Evolutionary conservation across 2,797 vertebrate species (phyloP).

Genomic region (Sebastes oblongus): DNA sequence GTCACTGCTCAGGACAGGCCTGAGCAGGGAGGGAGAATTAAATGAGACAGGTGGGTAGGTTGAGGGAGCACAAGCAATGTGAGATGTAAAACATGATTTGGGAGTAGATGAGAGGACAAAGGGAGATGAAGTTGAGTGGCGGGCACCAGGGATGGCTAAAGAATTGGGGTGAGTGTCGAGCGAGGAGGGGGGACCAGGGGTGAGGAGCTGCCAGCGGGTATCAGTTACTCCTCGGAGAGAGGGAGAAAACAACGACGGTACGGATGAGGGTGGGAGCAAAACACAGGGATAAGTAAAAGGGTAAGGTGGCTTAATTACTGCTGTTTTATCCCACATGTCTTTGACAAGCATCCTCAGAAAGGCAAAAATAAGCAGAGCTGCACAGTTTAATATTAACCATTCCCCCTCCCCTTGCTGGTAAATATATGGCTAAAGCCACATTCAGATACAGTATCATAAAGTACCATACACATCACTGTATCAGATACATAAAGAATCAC

Average conservation of each 20-base stretch:
- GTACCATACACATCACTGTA: slow-evolving; percentile 79
- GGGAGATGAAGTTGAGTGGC: slow-evolving; percentile 42
- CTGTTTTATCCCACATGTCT: slow-evolving; percentile 68
- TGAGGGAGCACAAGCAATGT: slow-evolving; percentile 45
- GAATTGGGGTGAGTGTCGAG: slow-evolving; percentile 39
- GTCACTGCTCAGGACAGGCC: slow-evolving; percentile 72
- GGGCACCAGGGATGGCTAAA: slow-evolving; percentile 52
- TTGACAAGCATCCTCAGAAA: slow-evolving; percentile 77
- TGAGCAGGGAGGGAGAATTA: slow-evolving; percentile 57
- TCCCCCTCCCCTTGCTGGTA: slow-evolving; percentile 85
- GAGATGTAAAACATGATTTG: slow-evolving; percentile 57
- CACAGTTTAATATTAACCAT: slow-evolving; percentile 82
- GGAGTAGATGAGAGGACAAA: slow-evolving; percentile 46
- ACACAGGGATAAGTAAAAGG: slow-evolving; percentile 34
- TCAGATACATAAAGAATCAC: slow-evolving; percentile 79
- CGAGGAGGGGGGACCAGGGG: slow-evolving; percentile 20
- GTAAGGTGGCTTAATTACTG: slow-evolving; percentile 72
- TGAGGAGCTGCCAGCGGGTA: slow-evolving; percentile 59
- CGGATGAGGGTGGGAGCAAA: slow-evolving; percentile 15
- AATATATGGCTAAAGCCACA: slow-evolving; percentile 83
- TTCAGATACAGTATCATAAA: slow-evolving; percentile 80
- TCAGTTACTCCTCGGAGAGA: slow-evolving; percentile 44
- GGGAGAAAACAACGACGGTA: slow-evolving; percentile 38
- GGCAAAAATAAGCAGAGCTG: slow-evolving; percentile 83
- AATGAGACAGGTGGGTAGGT: slow-evolving; percentile 38